A percentile compares a stretch with the other conserved stretches of the same genome.
Evolutionary conservation across 2,113 vertebrate genomes (phyloP).

Genomic region (Podarcis cretensis): DNA sequence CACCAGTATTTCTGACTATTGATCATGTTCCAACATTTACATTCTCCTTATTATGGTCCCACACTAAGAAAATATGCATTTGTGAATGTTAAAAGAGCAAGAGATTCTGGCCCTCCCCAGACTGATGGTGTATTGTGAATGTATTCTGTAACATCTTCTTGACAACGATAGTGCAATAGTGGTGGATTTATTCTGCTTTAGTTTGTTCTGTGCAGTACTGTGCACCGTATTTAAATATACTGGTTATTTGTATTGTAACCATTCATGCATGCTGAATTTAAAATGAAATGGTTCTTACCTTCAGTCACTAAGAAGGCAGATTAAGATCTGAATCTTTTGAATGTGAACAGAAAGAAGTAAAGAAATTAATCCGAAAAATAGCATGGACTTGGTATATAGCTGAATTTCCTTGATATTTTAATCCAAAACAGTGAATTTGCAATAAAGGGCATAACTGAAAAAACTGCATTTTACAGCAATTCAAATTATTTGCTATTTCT

Average conservation of each 20-base stretch:
- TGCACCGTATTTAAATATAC: not conserved
- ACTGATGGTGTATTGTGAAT: too few species aligned
- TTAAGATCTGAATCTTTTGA: conserved; percentile 42
- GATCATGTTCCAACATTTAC: not conserved
- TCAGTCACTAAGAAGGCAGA: conserved; percentile 42
- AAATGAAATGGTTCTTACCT: conserved; percentile 53
- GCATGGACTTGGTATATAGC: not conserved
- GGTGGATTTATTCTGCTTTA: too few species aligned
- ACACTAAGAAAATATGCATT: not conserved
- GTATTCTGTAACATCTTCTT: too few species aligned
- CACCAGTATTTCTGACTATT: not conserved
- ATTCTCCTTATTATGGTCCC: not conserved
- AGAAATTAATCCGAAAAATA: conserved; percentile 28
- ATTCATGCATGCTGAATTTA: not conserved
- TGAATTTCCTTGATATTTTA: not conserved
- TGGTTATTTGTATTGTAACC: not conserved
- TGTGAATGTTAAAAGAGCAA: not conserved
- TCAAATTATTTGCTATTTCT: not conserved
- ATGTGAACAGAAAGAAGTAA: conserved; percentile 30
- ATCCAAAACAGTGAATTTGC: not conserved
- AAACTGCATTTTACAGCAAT: not conserved
- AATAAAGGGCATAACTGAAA: not conserved
- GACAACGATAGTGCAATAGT: too few species aligned
- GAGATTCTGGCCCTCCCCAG: too few species aligned
- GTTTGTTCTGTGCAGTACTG: too few species aligned